A percentile compares a stretch with the other conserved stretches of the same genome.
Evolutionary conservation across 2,113 vertebrate species (phyloP).

Genomic region (Mola mola): DNA sequence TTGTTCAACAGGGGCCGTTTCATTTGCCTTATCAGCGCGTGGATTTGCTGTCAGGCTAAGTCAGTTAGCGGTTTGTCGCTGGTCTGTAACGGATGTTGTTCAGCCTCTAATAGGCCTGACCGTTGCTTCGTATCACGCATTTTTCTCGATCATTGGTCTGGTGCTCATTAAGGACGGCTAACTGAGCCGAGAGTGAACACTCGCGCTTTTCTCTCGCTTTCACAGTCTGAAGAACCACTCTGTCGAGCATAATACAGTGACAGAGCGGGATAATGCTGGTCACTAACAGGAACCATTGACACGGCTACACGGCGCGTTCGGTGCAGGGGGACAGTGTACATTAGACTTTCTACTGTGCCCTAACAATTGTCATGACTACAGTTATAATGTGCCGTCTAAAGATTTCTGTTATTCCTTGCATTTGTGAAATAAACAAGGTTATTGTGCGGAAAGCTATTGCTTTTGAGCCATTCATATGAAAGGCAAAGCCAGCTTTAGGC

Average conservation of each 20-base stretch:
- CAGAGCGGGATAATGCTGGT: too few species aligned
- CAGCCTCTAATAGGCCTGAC: slow-evolving; percentile 38
- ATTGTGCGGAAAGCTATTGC: not conserved
- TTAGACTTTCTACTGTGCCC: too few species aligned
- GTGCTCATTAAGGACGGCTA: slow-evolving; percentile 24
- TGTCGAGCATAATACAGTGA: too few species aligned
- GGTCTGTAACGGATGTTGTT: slow-evolving; percentile 3
- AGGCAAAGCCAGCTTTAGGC: not conserved
- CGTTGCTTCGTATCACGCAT: slow-evolving; percentile 21
- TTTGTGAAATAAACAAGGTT: not conserved
- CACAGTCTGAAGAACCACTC: too few species aligned
- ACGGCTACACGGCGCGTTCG: too few species aligned
- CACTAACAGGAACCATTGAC: too few species aligned
- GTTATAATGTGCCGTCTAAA: too few species aligned
- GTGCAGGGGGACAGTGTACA: not conserved
- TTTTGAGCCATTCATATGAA: slow-evolving; percentile 2
- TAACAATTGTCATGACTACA: too few species aligned
- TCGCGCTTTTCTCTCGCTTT: too few species aligned
- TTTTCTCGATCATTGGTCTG: slow-evolving; percentile 45
- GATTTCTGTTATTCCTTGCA: not conserved
- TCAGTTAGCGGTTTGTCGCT: not conserved
- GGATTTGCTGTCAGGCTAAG: slow-evolving; percentile 52
- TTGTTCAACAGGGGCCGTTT: slow-evolving; percentile 27
- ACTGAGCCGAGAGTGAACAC: too few species aligned
- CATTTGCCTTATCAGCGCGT: slow-evolving; percentile 44